Conservation (phyloP, 2,113 vertebrate species). For the Nycticebus coucang region DNA sequence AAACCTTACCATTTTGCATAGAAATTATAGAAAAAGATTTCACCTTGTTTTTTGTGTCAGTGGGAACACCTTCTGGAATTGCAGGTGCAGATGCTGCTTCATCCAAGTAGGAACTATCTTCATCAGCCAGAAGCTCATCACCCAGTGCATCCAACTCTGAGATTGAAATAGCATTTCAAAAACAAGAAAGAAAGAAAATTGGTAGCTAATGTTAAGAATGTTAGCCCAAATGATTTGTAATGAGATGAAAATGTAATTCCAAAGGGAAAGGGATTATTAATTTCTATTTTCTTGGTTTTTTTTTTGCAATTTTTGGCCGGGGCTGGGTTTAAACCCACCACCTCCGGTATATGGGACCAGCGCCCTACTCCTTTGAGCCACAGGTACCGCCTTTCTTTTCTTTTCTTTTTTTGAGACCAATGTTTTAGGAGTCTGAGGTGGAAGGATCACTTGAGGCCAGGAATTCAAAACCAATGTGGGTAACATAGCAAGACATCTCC, state of each 20-base stretch:
- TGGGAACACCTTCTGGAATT: conserved; percentile 94
- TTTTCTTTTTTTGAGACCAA: no score
- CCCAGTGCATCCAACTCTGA: conserved; percentile 96
- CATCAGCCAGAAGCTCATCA: conserved; percentile 95
- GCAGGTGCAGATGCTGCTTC: conserved; percentile 94
- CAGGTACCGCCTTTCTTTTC: no score
- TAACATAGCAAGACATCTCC: no score
- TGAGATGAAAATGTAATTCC: conserved; percentile 24
- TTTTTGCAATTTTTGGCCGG: no score
- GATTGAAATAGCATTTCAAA: conserved; percentile 67
- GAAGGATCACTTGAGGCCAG: no score
- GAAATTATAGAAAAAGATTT: conserved; percentile 51
- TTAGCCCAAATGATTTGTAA: conserved; percentile 2
- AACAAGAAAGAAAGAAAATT: conserved; percentile 21
- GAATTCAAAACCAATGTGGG: no score
- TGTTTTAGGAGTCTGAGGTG: no score
- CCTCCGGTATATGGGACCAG: no score
- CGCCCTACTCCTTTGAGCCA: no score
- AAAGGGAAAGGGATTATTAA: background rate
- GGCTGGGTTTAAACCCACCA: no score
- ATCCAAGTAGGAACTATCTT: conserved; percentile 97
- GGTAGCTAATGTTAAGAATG: conserved; percentile 28
- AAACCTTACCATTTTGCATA: background rate
- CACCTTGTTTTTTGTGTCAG: conserved; percentile 94
- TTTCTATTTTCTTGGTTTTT: background rate